Base-by-base conservation (phyloP, 2,113 vertebrate genomes). In the Rhinoderma darwinii region DNA sequence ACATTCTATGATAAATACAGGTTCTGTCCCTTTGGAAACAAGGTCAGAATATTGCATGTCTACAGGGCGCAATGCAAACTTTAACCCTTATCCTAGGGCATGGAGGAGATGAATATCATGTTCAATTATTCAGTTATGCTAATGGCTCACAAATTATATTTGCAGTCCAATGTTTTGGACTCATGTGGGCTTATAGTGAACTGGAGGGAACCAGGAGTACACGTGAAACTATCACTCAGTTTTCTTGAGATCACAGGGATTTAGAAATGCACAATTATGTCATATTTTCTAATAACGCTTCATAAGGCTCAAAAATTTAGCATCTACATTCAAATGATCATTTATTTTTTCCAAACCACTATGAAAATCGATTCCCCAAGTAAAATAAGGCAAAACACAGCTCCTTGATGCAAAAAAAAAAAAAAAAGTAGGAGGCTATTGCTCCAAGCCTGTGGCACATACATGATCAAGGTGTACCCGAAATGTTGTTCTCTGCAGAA, bases 101-200 rank as follows among this genome's bases (percentile, higher is more conserved):
- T 97, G 96, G 95, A 95, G 92, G 79, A 94, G 90, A 89, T 94
- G 94, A 90, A 93, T 91, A 86, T 94, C 22, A 61, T 11, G n/a
- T 35, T 35, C 11, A 8, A 5, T 25, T 75, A 4, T 63, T 66
- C 37, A 82, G 11, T 43, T 17, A 44, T 82, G 25, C 39, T 9
- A 66, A 63, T 18, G 7, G 56, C 56, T 56, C 79, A 66, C n/a
- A 5, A 41, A 4, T 61, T 22, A 25, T n/a, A 27, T 17, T 66
- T 37, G 15, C 44, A 17, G 37, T 43, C 37, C 54, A 41, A 18
- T 17, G 78, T 63, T 82, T 5, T 82, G 56, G 56, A 44, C 50
- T 51, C 8, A 37, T 14, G 51, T 59, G 51, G 77, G 50, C 56
- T 44, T 59, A 18, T 43, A 18, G 37, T 63, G 12, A 37, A 63